Evolutionary conservation across 2,888 invertebrate species (phyloP).

Genomic region (Notocelia uddmanniana): DNA sequence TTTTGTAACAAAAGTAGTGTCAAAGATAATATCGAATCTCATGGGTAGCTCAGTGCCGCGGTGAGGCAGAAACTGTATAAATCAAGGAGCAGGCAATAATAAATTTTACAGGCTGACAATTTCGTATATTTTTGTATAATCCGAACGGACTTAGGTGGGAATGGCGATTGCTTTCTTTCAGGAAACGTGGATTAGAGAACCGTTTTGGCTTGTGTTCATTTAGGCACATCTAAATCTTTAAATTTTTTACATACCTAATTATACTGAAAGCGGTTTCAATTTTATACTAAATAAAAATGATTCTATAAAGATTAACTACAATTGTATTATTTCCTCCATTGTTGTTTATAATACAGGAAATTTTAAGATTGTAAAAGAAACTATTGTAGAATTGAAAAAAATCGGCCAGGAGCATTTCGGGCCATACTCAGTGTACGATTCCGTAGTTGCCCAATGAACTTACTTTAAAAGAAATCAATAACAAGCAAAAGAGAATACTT

Average conservation of each 20-base stretch:
- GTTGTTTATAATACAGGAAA: no score
- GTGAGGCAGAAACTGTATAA: constrained; percentile 21
- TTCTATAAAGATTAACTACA: no score
- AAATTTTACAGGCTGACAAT: constrained; percentile 34
- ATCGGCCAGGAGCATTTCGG: no score
- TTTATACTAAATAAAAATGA: no score
- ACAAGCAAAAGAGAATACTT: no score
- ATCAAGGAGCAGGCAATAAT: constrained; percentile 31
- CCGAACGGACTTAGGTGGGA: constrained; percentile 20
- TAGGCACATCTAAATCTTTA: background rate
- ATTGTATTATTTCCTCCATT: no score
- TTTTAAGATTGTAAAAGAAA: no score
- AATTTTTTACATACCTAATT: background rate
- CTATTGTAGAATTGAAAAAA: no score
- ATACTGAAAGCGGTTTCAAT: background rate
- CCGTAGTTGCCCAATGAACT: no score
- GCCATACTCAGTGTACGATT: no score
- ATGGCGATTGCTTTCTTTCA: constrained; percentile 34
- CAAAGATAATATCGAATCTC: constrained; percentile 21
- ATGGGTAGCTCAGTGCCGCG: background rate
- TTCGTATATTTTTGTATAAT: constrained; percentile 38
- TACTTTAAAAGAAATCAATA: no score
- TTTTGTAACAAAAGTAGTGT: constrained; percentile 1
- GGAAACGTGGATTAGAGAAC: constrained; percentile 13
- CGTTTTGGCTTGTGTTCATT: constrained; percentile 11